Evolutionary conservation across 2,797 vertebrate genomes (phyloP), one percentile per base, ranked within the genome.

Genomic region (Rhabdomys pumilio): DNA sequence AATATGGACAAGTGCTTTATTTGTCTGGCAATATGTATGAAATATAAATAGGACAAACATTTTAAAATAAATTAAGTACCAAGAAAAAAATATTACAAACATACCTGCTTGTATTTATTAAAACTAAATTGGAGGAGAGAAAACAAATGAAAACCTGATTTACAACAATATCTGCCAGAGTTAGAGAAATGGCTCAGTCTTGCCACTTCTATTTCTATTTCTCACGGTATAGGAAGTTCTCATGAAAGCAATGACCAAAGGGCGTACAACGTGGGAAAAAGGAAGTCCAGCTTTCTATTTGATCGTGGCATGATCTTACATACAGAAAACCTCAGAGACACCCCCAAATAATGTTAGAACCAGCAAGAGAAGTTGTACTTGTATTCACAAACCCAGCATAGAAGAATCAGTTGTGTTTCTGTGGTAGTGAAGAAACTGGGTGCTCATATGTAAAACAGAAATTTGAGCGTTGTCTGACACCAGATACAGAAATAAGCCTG

Each of bases 61-160:
- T 84, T 55, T 65, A 12, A 63, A 50, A 47, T 31, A n/a, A 55
- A 72, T 38, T 55, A 96, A 94, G 89, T 72, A 91, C 4, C 29
- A 83, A 89, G 85, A 94, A 95, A 38, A 38, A 75, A 34, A 53
- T 24, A 95, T 55, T 72, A 88, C 47, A 90, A 19, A 93, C 13
- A 88, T 72, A 84, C 63, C 47, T 94, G 6, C 61, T 87, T 91
- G 22, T 61, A 76, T 86, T 91, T 92, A n/a, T 53, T 84, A 82
- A 57, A 81, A 63, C 41, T 34, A 65, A 93, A 88, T 84, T 53
- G 82, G 34, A 65, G 38, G 87, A 92, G 55, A 57, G 91, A 90
- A 50, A 53, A 93, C 41, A 93, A 95, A 94, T 13, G 20, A 73
- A 95, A 89, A 94, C 14, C 9, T 20, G 57, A 47, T 31, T 63